A percentile compares a stretch with the other conserved stretches of the same genome.
These are phyloP conservation scores for Eptesicus fuscus DNA, from an alignment of 2,113 vertebrate genomes.

Conservation along the genomic window DNA sequence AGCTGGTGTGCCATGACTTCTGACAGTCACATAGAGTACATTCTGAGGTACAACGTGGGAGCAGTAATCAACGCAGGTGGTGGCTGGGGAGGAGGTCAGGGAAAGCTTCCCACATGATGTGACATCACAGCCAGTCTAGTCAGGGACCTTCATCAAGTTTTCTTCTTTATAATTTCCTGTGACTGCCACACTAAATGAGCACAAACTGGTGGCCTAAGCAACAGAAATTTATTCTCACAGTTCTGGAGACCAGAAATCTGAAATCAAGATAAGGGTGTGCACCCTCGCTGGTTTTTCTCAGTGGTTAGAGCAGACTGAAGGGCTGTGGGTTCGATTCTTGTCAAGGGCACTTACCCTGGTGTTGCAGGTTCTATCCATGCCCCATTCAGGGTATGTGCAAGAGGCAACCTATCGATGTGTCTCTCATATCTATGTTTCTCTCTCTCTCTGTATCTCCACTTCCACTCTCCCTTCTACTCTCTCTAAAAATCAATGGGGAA, in stretches of 20 bases:
- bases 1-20: not conserved
- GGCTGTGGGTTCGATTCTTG: too few relatives aligned
- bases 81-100: not conserved
- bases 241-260: not conserved
- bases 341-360: too few relatives aligned
- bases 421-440: too few relatives aligned
- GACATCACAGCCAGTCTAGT: not conserved
- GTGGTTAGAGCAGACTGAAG: too few relatives aligned
- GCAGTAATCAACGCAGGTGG: not conserved
- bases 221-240: not conserved
- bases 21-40: fast-evolving
- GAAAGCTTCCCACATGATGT: not conserved
- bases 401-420: too few relatives aligned
- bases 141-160: not conserved
- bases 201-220: not conserved
- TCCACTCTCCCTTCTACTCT: too few relatives aligned
- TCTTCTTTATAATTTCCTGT: not conserved
- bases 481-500: too few relatives aligned
- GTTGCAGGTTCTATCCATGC: too few relatives aligned
- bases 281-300: too few relatives aligned
- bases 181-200: not conserved
- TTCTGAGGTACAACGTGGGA: not conserved
- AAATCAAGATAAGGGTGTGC: not conserved
- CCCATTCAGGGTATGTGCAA: too few relatives aligned
- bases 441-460: too few relatives aligned